phyloP scores from a whole-genome alignment of 1,140 invertebrate genomes.

The Eupeodes corollae region DNA sequence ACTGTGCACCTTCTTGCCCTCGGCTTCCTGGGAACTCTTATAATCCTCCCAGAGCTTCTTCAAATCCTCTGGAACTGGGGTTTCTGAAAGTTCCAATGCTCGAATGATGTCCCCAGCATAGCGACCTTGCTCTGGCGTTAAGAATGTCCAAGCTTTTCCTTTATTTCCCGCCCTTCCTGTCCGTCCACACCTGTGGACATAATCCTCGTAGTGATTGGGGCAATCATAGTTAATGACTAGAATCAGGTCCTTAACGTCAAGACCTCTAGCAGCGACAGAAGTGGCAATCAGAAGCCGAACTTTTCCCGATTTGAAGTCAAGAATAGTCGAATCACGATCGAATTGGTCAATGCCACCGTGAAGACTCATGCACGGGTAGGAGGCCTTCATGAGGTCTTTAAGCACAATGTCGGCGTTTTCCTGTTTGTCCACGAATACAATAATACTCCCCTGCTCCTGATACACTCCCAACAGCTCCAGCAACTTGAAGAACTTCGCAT shows the following conservation, averaged over 20 bases:
- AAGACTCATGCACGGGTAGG: conserved; percentile 89
- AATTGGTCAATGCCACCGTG: conserved; percentile 99
- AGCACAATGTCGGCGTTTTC: conserved; percentile 91
- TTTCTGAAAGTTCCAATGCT: conserved; percentile 75
- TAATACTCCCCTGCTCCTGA: conserved; percentile 83
- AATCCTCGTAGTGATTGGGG: conserved; percentile 99
- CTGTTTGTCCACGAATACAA: conserved; percentile 99
- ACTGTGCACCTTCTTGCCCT: conserved; percentile 86
- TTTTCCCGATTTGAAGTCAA: conserved; percentile 94
- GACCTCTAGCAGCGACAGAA: conserved; percentile 89
- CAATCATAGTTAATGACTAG: conserved; percentile 99
- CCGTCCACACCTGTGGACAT: conserved; percentile 91
- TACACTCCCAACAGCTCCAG: conserved; percentile 91
- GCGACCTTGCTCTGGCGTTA: conserved; percentile 86
- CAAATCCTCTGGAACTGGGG: conserved; percentile 63
- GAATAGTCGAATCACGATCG: conserved; percentile 94
- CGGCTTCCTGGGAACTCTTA: conserved; percentile 74
- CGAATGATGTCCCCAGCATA: conserved; percentile 89
- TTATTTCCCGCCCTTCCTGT: conserved; percentile 94
- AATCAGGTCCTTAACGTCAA: conserved; percentile 97
- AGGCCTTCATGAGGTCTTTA: conserved; percentile 93
- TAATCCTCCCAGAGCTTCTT: conserved; percentile 79
- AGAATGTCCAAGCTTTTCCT: conserved; percentile 92
- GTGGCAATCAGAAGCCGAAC: conserved; percentile 80
- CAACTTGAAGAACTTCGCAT: conserved; percentile 95